These are phyloP conservation scores for Rotaria magnacalcarata DNA, from an alignment of 2,888 invertebrate species.

Conservation along the genomic window DNA sequence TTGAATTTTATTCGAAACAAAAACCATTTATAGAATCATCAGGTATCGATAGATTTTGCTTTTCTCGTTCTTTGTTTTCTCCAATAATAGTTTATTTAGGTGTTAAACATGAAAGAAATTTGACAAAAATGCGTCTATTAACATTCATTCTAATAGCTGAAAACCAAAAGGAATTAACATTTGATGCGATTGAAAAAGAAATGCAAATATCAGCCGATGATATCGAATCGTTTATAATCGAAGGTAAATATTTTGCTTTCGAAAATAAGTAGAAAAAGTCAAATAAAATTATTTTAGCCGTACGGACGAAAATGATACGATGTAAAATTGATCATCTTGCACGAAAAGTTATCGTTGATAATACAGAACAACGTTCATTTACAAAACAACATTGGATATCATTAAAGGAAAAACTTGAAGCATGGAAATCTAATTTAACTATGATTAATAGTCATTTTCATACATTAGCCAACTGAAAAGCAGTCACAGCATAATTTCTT, in stretches of 20 bases:
- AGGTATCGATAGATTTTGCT: slow-evolving; percentile 50
- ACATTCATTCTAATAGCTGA: slow-evolving; percentile 97
- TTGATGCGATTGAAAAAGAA: slow-evolving; percentile 79
- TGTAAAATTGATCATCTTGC: slow-evolving; percentile 86
- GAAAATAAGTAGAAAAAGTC: too few species aligned
- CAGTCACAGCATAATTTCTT: not conserved
- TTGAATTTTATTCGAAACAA: slow-evolving; percentile 83
- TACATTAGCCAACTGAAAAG: not conserved
- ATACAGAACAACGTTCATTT: slow-evolving; percentile 91
- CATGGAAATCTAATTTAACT: slow-evolving; percentile 65
- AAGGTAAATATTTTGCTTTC: slow-evolving; percentile 62
- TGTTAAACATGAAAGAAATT: slow-evolving; percentile 83
- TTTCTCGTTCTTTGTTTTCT: not conserved
- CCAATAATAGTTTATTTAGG: slow-evolving; percentile 58
- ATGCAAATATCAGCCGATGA: slow-evolving; percentile 78
- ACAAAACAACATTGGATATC: slow-evolving; percentile 86
- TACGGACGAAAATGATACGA: slow-evolving; percentile 80
- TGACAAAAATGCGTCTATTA: slow-evolving; percentile 90
- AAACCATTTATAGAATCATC: slow-evolving; percentile 75
- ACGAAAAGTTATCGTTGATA: slow-evolving; percentile 77
- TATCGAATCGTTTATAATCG: slow-evolving; percentile 92
- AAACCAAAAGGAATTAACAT: slow-evolving; percentile 82
- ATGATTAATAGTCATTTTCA: slow-evolving; percentile 38
- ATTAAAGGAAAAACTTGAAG: slow-evolving; percentile 72
- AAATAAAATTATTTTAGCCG: slow-evolving; percentile 49